Conservation (phyloP, 2,797 vertebrate genomes). For the Pempheris klunzingeri region DNA sequence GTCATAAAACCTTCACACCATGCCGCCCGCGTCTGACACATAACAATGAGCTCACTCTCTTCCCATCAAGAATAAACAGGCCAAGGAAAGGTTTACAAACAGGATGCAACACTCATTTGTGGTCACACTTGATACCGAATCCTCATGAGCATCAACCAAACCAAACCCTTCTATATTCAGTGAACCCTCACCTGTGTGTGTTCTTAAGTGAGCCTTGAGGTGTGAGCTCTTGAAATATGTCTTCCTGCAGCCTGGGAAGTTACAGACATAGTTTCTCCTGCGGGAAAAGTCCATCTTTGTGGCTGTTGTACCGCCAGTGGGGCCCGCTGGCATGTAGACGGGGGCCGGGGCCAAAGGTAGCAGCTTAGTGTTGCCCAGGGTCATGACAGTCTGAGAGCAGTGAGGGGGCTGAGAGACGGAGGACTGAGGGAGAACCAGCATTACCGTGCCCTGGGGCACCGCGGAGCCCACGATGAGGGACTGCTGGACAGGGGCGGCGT, state of each 20-base stretch:
- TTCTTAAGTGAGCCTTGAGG: conserved; percentile 98
- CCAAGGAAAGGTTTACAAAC: conserved; percentile 47
- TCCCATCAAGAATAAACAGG: conserved; percentile 36
- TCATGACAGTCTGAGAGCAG: conserved; percentile 88
- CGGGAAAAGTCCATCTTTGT: conserved; percentile 94
- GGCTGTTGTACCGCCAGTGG: conserved; percentile 72
- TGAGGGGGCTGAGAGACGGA: conserved; percentile 83
- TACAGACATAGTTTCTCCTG: conserved; percentile 95
- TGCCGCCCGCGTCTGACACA: not conserved
- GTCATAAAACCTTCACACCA: conserved; percentile 48
- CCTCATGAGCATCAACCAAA: conserved; percentile 3
- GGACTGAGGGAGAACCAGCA: conserved; percentile 94
- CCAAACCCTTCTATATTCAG: not conserved
- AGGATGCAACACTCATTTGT: conserved; percentile 47
- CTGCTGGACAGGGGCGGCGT: conserved; percentile 76
- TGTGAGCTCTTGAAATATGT: conserved; percentile 99
- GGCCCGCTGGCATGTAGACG: conserved; percentile 90
- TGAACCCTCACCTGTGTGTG: conserved; percentile 92
- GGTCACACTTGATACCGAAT: conserved; percentile 27
- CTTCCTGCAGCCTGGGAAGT: conserved; percentile 94
- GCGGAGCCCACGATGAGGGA: conserved; percentile 90
- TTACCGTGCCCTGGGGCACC: conserved; percentile 93
- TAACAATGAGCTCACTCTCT: conserved; percentile 64
- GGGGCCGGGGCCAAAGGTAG: conserved; percentile 97
- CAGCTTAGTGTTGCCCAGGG: conserved; percentile 92